Percentiles rank a stretch among this genome's conserved stretches.
Evolutionary conservation across 1,140 invertebrate genomes (phyloP).

Genomic region (Drosophila kikkawai): DNA sequence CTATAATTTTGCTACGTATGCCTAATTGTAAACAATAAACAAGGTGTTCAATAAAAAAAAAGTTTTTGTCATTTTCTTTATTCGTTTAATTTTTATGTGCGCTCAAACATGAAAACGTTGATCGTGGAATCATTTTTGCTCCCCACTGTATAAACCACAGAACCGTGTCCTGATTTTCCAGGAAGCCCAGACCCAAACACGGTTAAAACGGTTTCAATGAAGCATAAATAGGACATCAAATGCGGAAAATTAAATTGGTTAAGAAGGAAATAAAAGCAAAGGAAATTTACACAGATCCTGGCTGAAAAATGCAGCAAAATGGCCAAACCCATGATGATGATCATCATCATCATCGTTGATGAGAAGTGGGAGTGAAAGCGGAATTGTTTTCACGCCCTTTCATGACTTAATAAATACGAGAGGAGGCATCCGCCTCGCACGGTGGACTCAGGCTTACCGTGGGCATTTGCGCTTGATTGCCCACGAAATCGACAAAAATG

Average conservation of each 20-base stretch:
- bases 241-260: conserved; percentile 48
- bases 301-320: conserved; percentile 64
- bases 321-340: conserved; percentile 30
- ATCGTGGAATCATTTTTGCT: too few species aligned
- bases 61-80: too few species aligned
- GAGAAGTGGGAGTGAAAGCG: conserved; percentile 6
- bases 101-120: too few species aligned
- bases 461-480: conserved; percentile 72
- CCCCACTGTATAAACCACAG: too few species aligned
- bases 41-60: too few species aligned
- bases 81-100: too few species aligned
- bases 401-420: conserved; percentile 78
- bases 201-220: conserved; percentile 46
- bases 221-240: conserved; percentile 62
- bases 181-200: conserved; percentile 3
- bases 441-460: conserved; percentile 6
- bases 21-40: too few species aligned
- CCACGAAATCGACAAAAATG: conserved; percentile 79
- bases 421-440: conserved; percentile 19
- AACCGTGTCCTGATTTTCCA: background rate
- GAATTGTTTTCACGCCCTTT: conserved; percentile 43
- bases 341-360: conserved; percentile 6
- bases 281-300: conserved; percentile 36
- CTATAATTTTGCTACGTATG: too few species aligned
- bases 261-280: conserved; percentile 11